A percentile compares a stretch with the other conserved stretches of the same genome.
phyloP scores from a whole-genome alignment of 2,888 invertebrate genomes.

The Listrodromus nycthemerus region DNA sequence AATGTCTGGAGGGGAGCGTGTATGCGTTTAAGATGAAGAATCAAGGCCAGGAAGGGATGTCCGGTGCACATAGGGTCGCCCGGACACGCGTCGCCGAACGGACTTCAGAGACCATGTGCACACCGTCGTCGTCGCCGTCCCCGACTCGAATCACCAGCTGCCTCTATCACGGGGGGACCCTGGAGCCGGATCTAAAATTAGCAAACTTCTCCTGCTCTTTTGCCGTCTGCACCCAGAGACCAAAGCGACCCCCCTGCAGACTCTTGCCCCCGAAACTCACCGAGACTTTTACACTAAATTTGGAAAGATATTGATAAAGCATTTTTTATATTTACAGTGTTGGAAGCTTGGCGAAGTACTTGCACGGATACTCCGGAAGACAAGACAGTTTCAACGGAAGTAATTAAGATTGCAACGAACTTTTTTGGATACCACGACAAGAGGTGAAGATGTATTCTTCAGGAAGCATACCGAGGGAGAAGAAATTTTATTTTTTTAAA shows the following conservation, averaged over 20 bases:
- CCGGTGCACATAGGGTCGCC: slow-evolving; percentile 65
- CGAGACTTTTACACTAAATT: slow-evolving; percentile 19
- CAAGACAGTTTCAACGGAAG: neutral
- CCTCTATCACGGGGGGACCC: slow-evolving; percentile 76
- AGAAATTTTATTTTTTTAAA: neutral
- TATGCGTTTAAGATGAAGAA: slow-evolving; percentile 8
- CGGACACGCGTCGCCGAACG: slow-evolving; percentile 70
- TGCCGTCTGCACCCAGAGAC: slow-evolving; percentile 29
- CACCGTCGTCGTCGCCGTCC: slow-evolving; percentile 58
- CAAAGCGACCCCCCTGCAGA: slow-evolving; percentile 19
- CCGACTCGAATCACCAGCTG: slow-evolving; percentile 79
- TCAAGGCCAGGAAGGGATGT: slow-evolving; percentile 60
- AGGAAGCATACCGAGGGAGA: neutral
- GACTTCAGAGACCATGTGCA: slow-evolving; percentile 74
- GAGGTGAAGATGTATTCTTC: neutral
- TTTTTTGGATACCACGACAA: neutral
- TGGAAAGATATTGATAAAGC: slow-evolving; percentile 9
- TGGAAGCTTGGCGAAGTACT: neutral
- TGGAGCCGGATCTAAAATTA: slow-evolving; percentile 79
- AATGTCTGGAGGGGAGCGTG: slow-evolving; percentile 31
- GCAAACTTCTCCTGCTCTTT: slow-evolving; percentile 69
- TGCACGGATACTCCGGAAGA: neutral
- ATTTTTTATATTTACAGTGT: slow-evolving; percentile 26
- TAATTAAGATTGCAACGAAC: neutral
- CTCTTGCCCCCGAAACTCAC: slow-evolving; percentile 14